A percentile compares a stretch with the other conserved stretches of the same genome.
Evolutionary conservation across 2,888 invertebrate species (phyloP).

Genomic region (Pollenia angustigena): DNA sequence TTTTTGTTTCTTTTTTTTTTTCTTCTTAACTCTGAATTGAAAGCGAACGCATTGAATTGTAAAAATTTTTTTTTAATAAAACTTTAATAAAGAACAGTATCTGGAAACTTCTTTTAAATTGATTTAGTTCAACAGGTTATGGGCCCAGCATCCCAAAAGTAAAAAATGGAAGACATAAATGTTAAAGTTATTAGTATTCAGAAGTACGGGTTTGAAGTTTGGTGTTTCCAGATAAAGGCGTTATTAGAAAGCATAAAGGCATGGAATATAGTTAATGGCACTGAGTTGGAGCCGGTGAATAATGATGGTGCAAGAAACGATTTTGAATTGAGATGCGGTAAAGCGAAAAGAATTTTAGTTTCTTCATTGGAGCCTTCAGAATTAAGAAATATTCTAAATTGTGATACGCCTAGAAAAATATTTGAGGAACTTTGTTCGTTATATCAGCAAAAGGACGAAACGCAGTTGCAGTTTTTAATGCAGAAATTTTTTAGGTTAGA

Average conservation of each 20-base stretch:
- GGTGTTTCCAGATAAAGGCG: constrained; percentile 14
- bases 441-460: too few species aligned
- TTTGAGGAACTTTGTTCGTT: too few species aligned
- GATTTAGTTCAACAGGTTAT: not conserved
- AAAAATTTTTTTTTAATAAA: too few species aligned
- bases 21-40: too few species aligned
- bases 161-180: constrained; percentile 18
- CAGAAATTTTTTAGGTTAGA: too few species aligned
- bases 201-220: constrained; percentile 4
- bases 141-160: not conserved
- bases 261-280: not conserved
- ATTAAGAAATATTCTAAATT: not conserved
- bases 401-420: too few species aligned
- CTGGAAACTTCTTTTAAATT: too few species aligned
- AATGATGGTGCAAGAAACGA: not conserved
- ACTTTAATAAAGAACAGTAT: too few species aligned
- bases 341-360: not conserved
- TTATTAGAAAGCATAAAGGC: not conserved
- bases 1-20: too few species aligned
- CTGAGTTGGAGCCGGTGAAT: not conserved
- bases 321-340: not conserved
- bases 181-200: constrained; percentile 13
- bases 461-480: too few species aligned
- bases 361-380: not conserved
- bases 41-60: too few species aligned